phyloP scores from a whole-genome alignment of 2,797 vertebrate genomes.

The Salmo trutta region DNA sequence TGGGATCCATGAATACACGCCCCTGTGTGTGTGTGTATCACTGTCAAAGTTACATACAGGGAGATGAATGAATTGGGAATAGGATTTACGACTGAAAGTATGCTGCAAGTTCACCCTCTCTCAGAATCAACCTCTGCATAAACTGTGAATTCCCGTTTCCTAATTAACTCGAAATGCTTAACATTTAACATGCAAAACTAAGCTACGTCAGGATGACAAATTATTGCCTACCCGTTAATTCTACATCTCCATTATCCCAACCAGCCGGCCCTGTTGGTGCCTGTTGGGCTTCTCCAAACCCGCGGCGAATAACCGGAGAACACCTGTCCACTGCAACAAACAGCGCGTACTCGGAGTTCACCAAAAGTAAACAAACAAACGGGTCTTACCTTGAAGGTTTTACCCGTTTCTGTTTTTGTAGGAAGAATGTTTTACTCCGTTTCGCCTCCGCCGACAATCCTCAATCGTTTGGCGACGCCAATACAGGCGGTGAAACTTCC shows the following conservation, averaged over 20 bases:
- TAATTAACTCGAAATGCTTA: too few species aligned
- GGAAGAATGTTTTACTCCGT: not conserved
- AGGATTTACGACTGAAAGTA: not conserved
- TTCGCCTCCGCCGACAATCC: not conserved
- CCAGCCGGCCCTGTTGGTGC: too few species aligned
- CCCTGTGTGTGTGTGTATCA: too few species aligned
- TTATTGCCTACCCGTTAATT: not conserved
- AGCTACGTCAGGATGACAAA: not conserved
- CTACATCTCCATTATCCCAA: not conserved
- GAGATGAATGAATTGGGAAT: not conserved
- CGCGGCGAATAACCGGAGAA: not conserved
- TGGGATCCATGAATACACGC: too few species aligned
- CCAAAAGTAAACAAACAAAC: not conserved
- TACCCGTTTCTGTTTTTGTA: not conserved
- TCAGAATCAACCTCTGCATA: not conserved
- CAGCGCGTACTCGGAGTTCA: not conserved
- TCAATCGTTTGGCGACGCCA: not conserved
- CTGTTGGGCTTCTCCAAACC: not conserved
- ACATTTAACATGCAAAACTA: not conserved
- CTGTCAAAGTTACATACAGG: not conserved
- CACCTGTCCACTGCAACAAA: not conserved
- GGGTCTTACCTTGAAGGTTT: not conserved
- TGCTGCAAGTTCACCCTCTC: not conserved
- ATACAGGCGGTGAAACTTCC: not conserved
- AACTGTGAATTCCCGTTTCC: not conserved